phyloP scores from a whole-genome alignment of 2,113 vertebrate species.

The Litocranius walleri region DNA sequence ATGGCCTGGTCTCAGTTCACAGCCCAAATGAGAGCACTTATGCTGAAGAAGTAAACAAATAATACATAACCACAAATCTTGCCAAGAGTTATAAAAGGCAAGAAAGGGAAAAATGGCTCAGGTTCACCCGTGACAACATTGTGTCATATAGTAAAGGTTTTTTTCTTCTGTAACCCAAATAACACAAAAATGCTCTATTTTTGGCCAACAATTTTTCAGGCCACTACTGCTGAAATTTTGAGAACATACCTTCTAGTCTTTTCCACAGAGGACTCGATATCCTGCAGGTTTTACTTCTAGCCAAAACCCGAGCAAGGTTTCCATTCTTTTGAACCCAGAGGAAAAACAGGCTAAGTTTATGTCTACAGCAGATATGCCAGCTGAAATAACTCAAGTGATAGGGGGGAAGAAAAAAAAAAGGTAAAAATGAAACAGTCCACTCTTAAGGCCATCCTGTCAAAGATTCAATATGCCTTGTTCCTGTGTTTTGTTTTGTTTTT shows the following conservation, averaged over 20 bases:
- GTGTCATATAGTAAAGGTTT: background rate
- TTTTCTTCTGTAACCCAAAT: background rate
- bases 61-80: background rate
- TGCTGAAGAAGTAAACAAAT: background rate
- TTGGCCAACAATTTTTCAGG: background rate
- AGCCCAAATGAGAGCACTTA: background rate
- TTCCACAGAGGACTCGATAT: background rate
- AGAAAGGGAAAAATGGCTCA: background rate
- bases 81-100: background rate
- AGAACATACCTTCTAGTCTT: background rate
- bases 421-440: background rate
- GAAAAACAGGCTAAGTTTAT: background rate
- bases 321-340: background rate
- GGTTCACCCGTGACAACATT: background rate
- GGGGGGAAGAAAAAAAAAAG: background rate
- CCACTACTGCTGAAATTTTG: background rate
- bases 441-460: background rate
- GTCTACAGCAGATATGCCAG: background rate
- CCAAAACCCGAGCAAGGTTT: background rate
- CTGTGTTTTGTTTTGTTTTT: accelerated
- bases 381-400: background rate
- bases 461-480: background rate
- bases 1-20: background rate
- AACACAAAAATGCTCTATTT: background rate
- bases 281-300: background rate